Evolutionary conservation across 2,113 vertebrate genomes (phyloP).

Genomic region (Macroglossus sobrinus): DNA sequence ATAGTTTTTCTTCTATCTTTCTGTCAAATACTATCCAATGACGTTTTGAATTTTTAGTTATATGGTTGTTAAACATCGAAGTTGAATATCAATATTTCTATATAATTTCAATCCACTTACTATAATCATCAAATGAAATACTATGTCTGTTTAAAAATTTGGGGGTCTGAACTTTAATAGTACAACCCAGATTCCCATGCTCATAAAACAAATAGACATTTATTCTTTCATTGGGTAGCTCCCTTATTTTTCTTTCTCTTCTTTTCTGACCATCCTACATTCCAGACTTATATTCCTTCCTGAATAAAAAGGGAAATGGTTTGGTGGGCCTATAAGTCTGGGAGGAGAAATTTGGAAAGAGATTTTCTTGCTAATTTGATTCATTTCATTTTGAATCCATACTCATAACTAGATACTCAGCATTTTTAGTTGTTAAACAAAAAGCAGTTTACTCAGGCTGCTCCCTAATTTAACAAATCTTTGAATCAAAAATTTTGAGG

Average conservation of each 20-base stretch:
- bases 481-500: not conserved
- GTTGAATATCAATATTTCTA: not conserved
- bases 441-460: not conserved
- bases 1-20: not conserved
- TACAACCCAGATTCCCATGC: not conserved
- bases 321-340: not conserved
- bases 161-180: not conserved
- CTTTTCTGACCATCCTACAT: not conserved
- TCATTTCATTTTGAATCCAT: not conserved
- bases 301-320: not conserved
- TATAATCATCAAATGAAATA: not conserved
- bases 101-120: not conserved
- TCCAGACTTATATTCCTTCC: not conserved
- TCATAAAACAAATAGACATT: not conserved
- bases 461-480: not conserved
- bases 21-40: not conserved
- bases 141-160: not conserved
- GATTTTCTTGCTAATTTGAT: not conserved
- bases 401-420: not conserved
- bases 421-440: not conserved
- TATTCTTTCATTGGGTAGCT: not conserved
- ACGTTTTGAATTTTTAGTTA: constrained; percentile 43
- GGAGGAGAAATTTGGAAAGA: not conserved
- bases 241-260: not conserved
- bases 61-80: not conserved